These are phyloP conservation scores for Cetonia aurata DNA, from an alignment of 2,888 invertebrate genomes.

Conservation along the genomic window DNA sequence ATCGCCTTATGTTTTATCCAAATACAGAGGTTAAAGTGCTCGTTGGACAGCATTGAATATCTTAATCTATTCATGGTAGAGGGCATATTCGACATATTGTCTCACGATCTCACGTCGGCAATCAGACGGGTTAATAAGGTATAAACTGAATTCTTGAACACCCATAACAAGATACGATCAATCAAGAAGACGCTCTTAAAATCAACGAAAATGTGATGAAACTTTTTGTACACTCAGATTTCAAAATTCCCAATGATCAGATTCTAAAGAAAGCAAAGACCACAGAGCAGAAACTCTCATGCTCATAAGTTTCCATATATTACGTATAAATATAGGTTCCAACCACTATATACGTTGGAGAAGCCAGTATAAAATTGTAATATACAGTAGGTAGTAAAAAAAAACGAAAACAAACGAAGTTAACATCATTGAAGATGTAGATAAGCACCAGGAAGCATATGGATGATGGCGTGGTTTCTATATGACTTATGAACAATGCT, in stretches of 20 bases:
- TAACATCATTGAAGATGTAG: conserved; percentile 95
- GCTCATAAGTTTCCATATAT: too few species aligned
- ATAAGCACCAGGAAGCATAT: conserved; percentile 92
- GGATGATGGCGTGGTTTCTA: conserved; percentile 92
- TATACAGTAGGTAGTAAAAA: conserved; percentile 57
- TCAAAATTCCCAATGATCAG: too few species aligned
- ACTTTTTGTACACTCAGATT: too few species aligned
- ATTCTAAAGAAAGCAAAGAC: too few species aligned
- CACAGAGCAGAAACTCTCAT: too few species aligned
- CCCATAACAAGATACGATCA: too few species aligned
- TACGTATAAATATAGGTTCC: too few species aligned
- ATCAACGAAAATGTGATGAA: too few species aligned
- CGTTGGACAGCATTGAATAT: conserved; percentile 90
- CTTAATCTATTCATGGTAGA: conserved; percentile 86
- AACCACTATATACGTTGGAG: too few species aligned
- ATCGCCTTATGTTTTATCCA: conserved; percentile 89
- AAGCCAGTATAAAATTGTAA: conserved; percentile 98
- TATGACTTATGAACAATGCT: conserved; percentile 81
- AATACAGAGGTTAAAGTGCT: conserved; percentile 89
- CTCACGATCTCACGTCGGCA: too few species aligned
- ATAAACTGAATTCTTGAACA: conserved; percentile 55
- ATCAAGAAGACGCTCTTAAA: too few species aligned
- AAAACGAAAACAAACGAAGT: conserved; percentile 87
- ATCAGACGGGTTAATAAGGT: conserved; percentile 80
- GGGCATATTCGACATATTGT: conserved; percentile 92